A percentile compares a stretch with the other conserved stretches of the same genome.
phyloP scores from a whole-genome alignment of 2,888 invertebrate species.

The Acanthosepion lycidas region DNA sequence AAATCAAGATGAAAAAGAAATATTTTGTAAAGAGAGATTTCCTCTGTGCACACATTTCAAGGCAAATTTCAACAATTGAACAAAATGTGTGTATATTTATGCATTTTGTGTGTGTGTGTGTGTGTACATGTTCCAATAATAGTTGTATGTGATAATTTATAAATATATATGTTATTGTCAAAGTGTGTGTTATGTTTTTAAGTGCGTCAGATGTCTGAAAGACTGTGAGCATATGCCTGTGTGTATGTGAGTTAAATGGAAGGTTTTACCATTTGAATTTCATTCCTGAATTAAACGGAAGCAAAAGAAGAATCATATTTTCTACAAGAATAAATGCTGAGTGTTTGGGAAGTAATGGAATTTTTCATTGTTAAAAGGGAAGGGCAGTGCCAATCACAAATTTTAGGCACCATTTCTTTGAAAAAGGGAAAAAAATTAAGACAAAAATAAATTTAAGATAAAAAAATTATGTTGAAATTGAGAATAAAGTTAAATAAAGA shows the following conservation, averaged over 20 bases:
- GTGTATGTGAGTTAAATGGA: not conserved
- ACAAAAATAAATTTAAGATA: not conserved
- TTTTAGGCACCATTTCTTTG: not conserved
- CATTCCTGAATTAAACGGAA: not conserved
- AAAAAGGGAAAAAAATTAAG: not conserved
- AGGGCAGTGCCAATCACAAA: not conserved
- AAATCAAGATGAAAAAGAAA: not conserved
- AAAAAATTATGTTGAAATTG: not conserved
- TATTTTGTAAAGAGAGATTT: not conserved
- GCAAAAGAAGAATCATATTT: not conserved
- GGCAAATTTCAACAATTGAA: not conserved
- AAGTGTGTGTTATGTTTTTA: not conserved
- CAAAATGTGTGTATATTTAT: not conserved
- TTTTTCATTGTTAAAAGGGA: not conserved
- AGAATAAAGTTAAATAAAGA: not conserved
- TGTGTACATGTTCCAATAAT: not conserved
- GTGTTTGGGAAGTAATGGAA: not conserved
- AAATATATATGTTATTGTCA: not conserved
- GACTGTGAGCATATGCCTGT: too few relatives aligned
- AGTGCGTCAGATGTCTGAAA: not conserved
- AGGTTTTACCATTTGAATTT: not conserved
- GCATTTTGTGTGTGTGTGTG: not conserved
- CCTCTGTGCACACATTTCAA: not conserved
- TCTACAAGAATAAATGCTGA: conserved; percentile 15
- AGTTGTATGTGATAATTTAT: not conserved